phyloP scores from a whole-genome alignment of 2,888 invertebrate genomes.

The Taphrorychus bicolor region DNA sequence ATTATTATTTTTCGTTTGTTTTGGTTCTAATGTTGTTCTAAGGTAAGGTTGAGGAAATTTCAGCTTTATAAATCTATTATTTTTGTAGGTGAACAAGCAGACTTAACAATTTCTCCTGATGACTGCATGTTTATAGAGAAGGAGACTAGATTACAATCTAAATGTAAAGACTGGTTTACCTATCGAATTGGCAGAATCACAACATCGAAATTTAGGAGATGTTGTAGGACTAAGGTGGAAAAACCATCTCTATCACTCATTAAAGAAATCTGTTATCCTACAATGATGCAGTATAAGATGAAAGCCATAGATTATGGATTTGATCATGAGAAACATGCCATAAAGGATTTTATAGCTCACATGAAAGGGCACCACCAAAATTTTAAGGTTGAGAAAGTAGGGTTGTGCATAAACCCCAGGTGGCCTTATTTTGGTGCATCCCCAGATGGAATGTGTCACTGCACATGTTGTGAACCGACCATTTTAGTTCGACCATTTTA shows the following conservation, averaged over 20 bases:
- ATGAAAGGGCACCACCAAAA: neutral
- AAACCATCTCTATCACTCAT: constrained; percentile 4
- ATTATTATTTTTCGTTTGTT: too few relatives aligned
- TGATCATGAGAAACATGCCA: neutral
- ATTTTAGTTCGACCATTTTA: too few relatives aligned
- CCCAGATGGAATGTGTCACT: neutral
- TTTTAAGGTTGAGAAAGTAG: neutral
- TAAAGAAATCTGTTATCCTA: neutral
- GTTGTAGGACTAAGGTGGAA: neutral
- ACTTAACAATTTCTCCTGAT: neutral
- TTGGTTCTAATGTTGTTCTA: too few relatives aligned
- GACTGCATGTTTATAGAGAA: neutral
- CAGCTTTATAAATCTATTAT: too few relatives aligned
- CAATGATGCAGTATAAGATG: neutral
- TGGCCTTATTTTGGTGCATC: constrained; percentile 5
- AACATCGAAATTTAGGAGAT: neutral
- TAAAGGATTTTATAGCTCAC: neutral
- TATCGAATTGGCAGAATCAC: neutral
- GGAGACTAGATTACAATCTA: neutral
- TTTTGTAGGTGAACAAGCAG: neutral
- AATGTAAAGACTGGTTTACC: neutral
- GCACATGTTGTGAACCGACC: neutral
- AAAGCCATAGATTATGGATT: neutral
- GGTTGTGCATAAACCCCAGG: neutral
- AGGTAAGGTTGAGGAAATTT: too few relatives aligned